A percentile compares a stretch with the other conserved stretches of the same genome.
These are phyloP conservation scores for Cynopterus sphinx DNA, from an alignment of 2,797 vertebrate species.

Conservation along the genomic window DNA sequence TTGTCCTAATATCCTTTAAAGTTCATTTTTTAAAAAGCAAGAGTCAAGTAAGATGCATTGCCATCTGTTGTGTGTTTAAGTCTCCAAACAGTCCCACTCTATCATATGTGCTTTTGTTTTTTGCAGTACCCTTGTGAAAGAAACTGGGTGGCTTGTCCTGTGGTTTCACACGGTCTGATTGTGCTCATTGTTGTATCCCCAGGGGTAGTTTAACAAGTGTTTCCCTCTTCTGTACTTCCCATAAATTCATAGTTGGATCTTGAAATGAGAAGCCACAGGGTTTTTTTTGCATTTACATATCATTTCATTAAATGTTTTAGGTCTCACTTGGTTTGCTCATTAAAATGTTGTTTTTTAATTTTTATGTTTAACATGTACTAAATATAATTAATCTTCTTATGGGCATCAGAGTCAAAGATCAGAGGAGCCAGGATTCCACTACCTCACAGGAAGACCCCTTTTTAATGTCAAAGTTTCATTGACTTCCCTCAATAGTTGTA, in stretches of 20 bases:
- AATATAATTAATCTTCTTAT: conserved; percentile 9
- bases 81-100: background rate
- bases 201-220: background rate
- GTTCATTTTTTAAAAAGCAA: background rate
- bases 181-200: background rate
- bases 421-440: background rate
- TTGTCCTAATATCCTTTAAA: background rate
- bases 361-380: background rate
- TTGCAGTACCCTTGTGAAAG: background rate
- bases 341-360: conserved; percentile 25
- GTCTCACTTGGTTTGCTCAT: conserved; percentile 33
- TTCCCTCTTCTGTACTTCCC: background rate
- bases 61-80: background rate
- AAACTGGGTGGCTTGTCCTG: background rate
- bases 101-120: background rate
- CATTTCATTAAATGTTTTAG: conserved; percentile 27
- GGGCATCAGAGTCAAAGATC: background rate
- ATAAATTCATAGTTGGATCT: background rate
- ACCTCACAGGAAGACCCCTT: background rate
- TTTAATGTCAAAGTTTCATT: background rate
- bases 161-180: background rate
- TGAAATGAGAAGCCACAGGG: background rate
- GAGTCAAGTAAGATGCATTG: background rate
- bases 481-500: background rate
- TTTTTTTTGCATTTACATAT: background rate